These are phyloP conservation scores for Panthera leo DNA, from an alignment of 2,113 vertebrate species.

Conservation along the genomic window DNA sequence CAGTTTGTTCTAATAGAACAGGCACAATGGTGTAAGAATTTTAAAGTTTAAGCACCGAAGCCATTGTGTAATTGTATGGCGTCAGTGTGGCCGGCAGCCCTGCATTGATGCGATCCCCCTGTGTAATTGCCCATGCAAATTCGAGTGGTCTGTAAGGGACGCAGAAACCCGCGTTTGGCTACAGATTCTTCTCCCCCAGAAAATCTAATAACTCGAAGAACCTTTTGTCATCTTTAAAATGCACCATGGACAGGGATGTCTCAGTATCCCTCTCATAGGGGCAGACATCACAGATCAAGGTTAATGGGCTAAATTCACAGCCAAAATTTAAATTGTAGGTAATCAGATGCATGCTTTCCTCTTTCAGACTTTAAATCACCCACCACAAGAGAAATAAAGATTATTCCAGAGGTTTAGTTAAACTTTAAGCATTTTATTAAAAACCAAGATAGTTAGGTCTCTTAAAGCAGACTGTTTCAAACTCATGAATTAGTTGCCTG, in stretches of 20 bases:
- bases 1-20: constrained; percentile 75
- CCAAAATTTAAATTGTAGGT: constrained; percentile 1
- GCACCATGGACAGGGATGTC: not conserved
- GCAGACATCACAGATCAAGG: constrained; percentile 14
- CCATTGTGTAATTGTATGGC: constrained; percentile 60
- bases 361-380: constrained; percentile 1
- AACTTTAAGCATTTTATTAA: constrained; percentile 72
- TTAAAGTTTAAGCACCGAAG: constrained; percentile 77
- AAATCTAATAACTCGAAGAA: not conserved
- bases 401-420: constrained; percentile 31
- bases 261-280: not conserved
- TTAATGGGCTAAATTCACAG: constrained; percentile 40
- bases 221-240: constrained; percentile 55
- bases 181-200: constrained; percentile 42
- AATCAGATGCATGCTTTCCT: not conserved
- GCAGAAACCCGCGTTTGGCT: not conserved
- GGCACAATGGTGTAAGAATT: constrained; percentile 73
- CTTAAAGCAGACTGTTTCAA: constrained; percentile 57
- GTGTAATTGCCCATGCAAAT: constrained; percentile 73
- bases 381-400: constrained; percentile 35
- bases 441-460: constrained; percentile 61
- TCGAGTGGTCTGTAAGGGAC: constrained; percentile 34
- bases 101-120: not conserved
- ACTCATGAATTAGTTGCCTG: constrained; percentile 38
- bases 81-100: constrained; percentile 48